Evolutionary conservation across 2,888 invertebrate species (phyloP), one percentile per base, ranked within the genome.

Genomic region (Drosophila paranaensis): DNA sequence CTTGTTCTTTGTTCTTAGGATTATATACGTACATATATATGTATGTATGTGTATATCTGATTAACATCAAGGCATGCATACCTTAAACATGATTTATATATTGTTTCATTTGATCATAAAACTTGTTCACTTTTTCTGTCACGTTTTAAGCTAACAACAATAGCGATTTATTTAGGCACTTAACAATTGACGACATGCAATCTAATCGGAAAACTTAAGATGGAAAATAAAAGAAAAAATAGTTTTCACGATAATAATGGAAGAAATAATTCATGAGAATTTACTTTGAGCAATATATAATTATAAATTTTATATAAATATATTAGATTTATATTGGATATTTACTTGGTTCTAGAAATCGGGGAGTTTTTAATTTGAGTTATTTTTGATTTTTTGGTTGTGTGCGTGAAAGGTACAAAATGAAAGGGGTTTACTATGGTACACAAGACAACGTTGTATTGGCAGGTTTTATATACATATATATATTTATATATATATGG

Each of bases 291-390:
- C 76, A 74, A 48, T 70, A 74, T 20, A 68, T 39, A 35, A 20
- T 13, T 46, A 55, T 57, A 46, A 27, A 43, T 66, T 20, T 1
- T 20, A 60, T 70, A 43, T 60, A 57, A 57, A 40, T 55, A 55
- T 37, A 48, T 57, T 33, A 20, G 4, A 51, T 45, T 48, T 37
- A 51, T 65, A 42, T 63, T 20, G 45, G 68, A 88, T 83, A 83
- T 88, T 83, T 83, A 88, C 83, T 83, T 88, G 89, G 89, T 60
- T 83, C 83, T 83, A 72, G 74, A 55, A 62, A 71, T 86, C 78
- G 71, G 40, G 62, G 33, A 13, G n/a, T 33, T 68, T 45, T 64
- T 65, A 37, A 53, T 43, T 80, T 70, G 43, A 55, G 50, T 27
- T 48, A n/a, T 66, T 48, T 46, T 45, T 13, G 66, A 48, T 46